phyloP scores from a whole-genome alignment of 2,797 vertebrate species.

The Silurus aristotelis region DNA sequence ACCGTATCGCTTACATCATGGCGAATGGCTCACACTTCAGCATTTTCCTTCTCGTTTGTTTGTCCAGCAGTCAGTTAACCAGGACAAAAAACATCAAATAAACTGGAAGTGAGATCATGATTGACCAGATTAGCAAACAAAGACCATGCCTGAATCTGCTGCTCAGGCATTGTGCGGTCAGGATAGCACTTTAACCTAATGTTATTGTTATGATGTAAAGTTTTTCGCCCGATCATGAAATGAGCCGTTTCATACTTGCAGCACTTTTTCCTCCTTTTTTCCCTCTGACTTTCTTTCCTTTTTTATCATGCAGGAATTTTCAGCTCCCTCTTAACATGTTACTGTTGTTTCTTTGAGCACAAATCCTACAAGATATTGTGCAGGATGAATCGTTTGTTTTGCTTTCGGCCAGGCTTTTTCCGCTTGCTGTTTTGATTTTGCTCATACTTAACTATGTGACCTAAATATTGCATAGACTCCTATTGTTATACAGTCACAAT shows the following conservation, averaged over 20 bases:
- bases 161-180: slow-evolving; percentile 64
- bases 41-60: slow-evolving; percentile 71
- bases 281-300: neutral
- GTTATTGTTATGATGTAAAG: slow-evolving; percentile 54
- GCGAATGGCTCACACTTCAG: slow-evolving; percentile 70
- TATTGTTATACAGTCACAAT: slow-evolving; percentile 53
- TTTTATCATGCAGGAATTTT: neutral
- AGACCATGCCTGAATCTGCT: slow-evolving; percentile 64
- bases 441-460: slow-evolving; percentile 12
- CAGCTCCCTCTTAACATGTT: neutral
- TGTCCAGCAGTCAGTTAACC: slow-evolving; percentile 65
- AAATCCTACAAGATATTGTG: neutral
- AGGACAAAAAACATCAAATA: slow-evolving; percentile 69
- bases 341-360: neutral
- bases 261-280: neutral
- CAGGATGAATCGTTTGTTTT: neutral
- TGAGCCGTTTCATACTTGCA: slow-evolving; percentile 22
- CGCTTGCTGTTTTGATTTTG: slow-evolving; percentile 19
- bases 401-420: neutral
- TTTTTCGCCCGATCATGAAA: slow-evolving; percentile 14
- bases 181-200: slow-evolving; percentile 47
- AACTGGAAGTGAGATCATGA: slow-evolving; percentile 67
- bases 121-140: slow-evolving; percentile 72
- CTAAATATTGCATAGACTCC: slow-evolving; percentile 16
- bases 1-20: slow-evolving; percentile 70